These are phyloP conservation scores for Tineola bisselliella DNA, from an alignment of 2,888 invertebrate species.

Conservation along the genomic window DNA sequence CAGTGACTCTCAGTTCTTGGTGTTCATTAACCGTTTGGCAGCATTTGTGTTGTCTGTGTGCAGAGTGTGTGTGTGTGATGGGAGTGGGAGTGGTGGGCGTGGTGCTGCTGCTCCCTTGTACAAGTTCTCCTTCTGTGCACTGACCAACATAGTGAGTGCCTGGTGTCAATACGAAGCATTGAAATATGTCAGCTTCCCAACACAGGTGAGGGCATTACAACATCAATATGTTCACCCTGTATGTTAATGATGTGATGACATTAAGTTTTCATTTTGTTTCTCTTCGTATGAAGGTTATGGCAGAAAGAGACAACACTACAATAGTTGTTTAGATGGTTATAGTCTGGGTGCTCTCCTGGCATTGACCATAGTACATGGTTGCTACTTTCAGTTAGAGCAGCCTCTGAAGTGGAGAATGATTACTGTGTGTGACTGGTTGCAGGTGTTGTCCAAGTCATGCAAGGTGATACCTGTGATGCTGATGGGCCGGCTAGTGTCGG, in stretches of 20 bases:
- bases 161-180: conserved; percentile 99
- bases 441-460: conserved; percentile 95
- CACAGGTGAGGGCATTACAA: conserved; percentile 74
- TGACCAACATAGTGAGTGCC: conserved; percentile 97
- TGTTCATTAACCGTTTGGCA: conserved; percentile 92
- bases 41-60: conserved; percentile 79
- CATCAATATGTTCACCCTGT: no score
- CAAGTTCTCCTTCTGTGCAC: conserved; percentile 94
- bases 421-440: no score
- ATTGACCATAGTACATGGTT: no score
- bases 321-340: no score
- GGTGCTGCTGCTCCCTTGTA: conserved; percentile 87
- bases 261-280: no score
- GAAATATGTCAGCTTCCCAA: conserved; percentile 97
- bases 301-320: no score
- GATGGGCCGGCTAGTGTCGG: conserved; percentile 94
- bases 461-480: conserved; percentile 98
- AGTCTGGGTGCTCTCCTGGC: no score
- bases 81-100: conserved; percentile 57
- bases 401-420: no score
- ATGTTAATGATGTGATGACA: no score
- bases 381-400: no score
- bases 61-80: conserved; percentile 52
- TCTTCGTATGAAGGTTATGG: no score
- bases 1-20: conserved; percentile 95